Base-by-base conservation (phyloP, 2,797 vertebrate genomes). In the Thalassophryne amazonica region DNA sequence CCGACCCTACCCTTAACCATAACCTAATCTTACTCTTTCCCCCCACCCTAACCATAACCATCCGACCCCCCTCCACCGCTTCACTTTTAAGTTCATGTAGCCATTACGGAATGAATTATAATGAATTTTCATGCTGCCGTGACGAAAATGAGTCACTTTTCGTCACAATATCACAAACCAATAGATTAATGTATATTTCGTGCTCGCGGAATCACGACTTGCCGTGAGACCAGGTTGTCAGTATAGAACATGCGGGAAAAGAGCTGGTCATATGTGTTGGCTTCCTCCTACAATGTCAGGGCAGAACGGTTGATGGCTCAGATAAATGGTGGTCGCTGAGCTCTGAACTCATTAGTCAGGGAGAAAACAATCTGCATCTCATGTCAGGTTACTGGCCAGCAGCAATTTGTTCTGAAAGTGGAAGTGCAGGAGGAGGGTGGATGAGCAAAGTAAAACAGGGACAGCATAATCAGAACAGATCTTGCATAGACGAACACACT, bases 361-460 rank as follows among this genome's bases (percentile, higher is more conserved):
- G 45, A 23, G 62, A 76, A 88, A 80, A 82, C 63, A 71, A 82
- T 78, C 76, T 78, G 77, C 72, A 78, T 80, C 63, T 52, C 53
- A 62, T 55, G 63, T 74, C 51, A 54, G 56, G 66, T 75, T 57
- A 74, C 41, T 72, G 72, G 65, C 70, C 45, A 57, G 40, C 35
- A 24, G 62, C 60, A 59, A 57, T 69, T 56, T 54, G 61, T 32
- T 69, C 21, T 54, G 53, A 25, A 38, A 43, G 39, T 11, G 32
- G 33, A 22, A 24, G 17, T 12, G 20, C 32, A 14, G 37, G 20
- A 29, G 18, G 2, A 14, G 2, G 4, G 30, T 15, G 28, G 43
- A 59, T 21, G 59, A 68, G 32, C 39, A 31, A 57, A 69, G 62
- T 43, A 38, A 40, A 51, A 43, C 41, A 61, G 27, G 38, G 66